phyloP scores from a whole-genome alignment of 2,888 invertebrate species.

The Athripsodes cinereus region DNA sequence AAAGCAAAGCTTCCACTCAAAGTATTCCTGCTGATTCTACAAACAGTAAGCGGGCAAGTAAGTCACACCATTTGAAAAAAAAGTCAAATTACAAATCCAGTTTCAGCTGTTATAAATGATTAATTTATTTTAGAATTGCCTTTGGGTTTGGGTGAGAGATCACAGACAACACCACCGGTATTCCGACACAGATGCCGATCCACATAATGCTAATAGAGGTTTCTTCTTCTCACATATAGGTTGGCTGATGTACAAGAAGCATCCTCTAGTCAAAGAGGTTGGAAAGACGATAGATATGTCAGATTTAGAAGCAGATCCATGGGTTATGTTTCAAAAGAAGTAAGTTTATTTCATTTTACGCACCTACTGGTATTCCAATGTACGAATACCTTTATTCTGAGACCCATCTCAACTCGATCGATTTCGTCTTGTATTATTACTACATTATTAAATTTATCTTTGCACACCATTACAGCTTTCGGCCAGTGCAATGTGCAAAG shows the following conservation, averaged over 20 bases:
- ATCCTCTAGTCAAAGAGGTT: conserved; percentile 65
- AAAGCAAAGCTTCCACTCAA: conserved; percentile 62
- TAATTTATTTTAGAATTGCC: conserved; percentile 56
- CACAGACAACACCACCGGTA: conserved; percentile 79
- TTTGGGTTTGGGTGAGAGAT: conserved; percentile 71
- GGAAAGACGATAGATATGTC: conserved; percentile 65
- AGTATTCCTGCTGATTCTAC: conserved; percentile 55
- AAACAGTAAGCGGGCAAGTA: conserved; percentile 75
- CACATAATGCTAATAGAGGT: conserved; percentile 72
- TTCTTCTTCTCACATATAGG: conserved; percentile 87
- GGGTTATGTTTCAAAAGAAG: conserved; percentile 72
- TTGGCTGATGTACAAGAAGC: conserved; percentile 75
- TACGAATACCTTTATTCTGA: too few species aligned
- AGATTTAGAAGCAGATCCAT: conserved; percentile 64
- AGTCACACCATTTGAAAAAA: conserved; percentile 21
- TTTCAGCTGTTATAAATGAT: conserved; percentile 10
- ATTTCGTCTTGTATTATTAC: neutral
- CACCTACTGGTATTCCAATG: too few species aligned
- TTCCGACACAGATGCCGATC: conserved; percentile 60
- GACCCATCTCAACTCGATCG: too few species aligned
- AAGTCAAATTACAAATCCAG: too few species aligned
- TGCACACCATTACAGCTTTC: too few species aligned
- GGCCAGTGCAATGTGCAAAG: too few species aligned
- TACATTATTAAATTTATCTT: neutral
- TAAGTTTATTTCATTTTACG: conserved; percentile 34